phyloP scores from a whole-genome alignment of 1,140 invertebrate genomes.

The Rhopalosiphum padi region DNA sequence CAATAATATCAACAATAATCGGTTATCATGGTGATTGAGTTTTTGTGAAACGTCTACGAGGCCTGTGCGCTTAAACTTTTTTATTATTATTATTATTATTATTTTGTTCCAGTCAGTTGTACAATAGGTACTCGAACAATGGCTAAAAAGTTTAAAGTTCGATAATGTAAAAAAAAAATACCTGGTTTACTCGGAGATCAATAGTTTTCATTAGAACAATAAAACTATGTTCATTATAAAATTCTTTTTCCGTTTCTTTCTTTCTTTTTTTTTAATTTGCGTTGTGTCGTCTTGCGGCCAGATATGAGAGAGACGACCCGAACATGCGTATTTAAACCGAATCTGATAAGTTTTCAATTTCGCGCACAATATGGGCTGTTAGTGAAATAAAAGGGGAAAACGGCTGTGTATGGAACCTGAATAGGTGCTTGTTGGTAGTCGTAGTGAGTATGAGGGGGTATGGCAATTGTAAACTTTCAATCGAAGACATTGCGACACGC shows the following conservation, averaged over 20 bases:
- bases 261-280: constrained; percentile 46
- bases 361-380: constrained; percentile 13
- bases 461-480: constrained; percentile 4
- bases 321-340: constrained; percentile 8
- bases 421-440: not conserved
- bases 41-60: constrained; percentile 50
- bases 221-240: constrained; percentile 25
- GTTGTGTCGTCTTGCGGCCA: not conserved
- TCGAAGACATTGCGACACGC: constrained; percentile 21
- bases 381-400: not conserved
- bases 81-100: not conserved
- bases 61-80: constrained; percentile 49
- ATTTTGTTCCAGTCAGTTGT: constrained; percentile 23
- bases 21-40: constrained; percentile 56
- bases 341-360: constrained; percentile 57
- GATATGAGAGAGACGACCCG: not conserved
- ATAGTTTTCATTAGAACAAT: constrained; percentile 56
- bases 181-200: constrained; percentile 40
- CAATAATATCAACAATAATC: constrained; percentile 58
- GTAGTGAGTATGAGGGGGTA: not conserved
- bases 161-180: constrained; percentile 53
- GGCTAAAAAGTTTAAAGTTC: constrained; percentile 58
- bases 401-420: not conserved
- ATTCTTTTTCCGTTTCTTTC: constrained; percentile 29
- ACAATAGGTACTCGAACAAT: constrained; percentile 49